Conservation (phyloP, 1,140 invertebrate species). For the Caenorhabditis elegans region WBcel235 BX284604.4:2730501-2731000, state of each 20-base stretch:
- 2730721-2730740: no score
- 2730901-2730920: background rate
- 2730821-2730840: background rate
- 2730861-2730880: background rate
- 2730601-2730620: background rate
- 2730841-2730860: background rate
- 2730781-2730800: background rate
- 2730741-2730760: background rate
- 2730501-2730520: no score
- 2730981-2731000: background rate
- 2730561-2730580: background rate
- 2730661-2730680: no score
- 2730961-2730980: background rate
- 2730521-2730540: no score
- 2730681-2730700: background rate
- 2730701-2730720: background rate
- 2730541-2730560: background rate
- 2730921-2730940: background rate
- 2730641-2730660: no score
- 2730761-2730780: background rate
- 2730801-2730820: background rate
- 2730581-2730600: background rate
- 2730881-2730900: background rate
- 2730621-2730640: background rate
- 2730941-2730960: background rate